Evolutionary conservation across 2,888 invertebrate genomes (phyloP), one percentile per base, ranked within the genome.

Genomic region (Didymodactylos carnosus): DNA sequence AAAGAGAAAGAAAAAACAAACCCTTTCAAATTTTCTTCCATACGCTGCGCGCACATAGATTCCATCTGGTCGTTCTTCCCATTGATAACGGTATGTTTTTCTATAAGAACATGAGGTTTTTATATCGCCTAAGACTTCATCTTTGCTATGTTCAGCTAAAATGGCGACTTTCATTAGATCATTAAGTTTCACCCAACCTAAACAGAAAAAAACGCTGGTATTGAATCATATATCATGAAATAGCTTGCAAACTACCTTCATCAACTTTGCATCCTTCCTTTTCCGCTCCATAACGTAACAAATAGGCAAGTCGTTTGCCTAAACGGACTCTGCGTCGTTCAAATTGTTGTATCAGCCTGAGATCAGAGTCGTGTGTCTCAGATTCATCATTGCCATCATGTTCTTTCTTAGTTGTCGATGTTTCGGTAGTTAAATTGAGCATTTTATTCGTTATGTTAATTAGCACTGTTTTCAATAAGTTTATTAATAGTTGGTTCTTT

Each of bases 221-320:
- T n/a, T n/a, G n/a, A n/a, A n/a, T n/a, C n/a, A n/a, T n/a, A n/a
- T n/a, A n/a, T n/a, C n/a, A n/a, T n/a, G n/a, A n/a, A n/a, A n/a
- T n/a, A n/a, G n/a, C n/a, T n/a, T n/a, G 16, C 27, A 46, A 77
- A 80, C 80, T 81, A 75, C 77, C 78, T 16, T 78, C 78, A 71
- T 77, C 73, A 3, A 80, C 79, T 13, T 75, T 76, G 1, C 81
- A 77, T 19, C 81, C 81, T 72, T 80, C 80, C 72, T 79, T 80
- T 16, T 78, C 69, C 16, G 81, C 81, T 16, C 80, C 81, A 77
- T 81, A 81, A 46, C 81, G 76, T 13, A 81, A 77, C 19, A 81
- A 46, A 73, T 81, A 81, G 53, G 78, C 78, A 39, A 81, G 76
- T 23, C 80, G 76, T 75, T 80, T 80, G 27, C 79, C 76, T 25